These are phyloP conservation scores for Percina caprodes DNA, from an alignment of 2,113 vertebrate species.

Conservation along the genomic window DNA sequence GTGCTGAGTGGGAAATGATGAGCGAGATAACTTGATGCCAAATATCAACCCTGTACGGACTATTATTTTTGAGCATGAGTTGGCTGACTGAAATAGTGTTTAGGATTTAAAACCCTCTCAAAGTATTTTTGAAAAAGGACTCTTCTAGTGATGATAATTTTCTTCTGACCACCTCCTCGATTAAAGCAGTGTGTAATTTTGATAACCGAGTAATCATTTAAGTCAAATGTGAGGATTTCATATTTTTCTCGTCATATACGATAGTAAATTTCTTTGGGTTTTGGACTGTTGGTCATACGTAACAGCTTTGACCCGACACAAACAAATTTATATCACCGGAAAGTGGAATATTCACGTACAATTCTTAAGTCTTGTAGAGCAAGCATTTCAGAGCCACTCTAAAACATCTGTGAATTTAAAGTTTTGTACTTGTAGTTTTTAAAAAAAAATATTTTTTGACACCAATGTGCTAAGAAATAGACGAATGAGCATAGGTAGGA, in stretches of 20 bases:
- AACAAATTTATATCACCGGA: no score
- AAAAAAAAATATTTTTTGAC: neutral
- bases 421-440: no score
- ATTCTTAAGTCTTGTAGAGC: no score
- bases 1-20: slow-evolving; percentile 9
- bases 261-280: no score
- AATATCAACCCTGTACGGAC: neutral
- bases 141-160: slow-evolving; percentile 17
- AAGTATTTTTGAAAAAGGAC: neutral
- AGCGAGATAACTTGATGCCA: neutral
- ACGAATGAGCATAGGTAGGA: neutral
- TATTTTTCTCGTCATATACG: neutral
- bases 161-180: no score
- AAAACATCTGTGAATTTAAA: no score
- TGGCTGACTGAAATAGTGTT: neutral
- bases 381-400: no score
- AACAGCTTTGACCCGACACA: no score
- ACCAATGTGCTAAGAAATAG: neutral
- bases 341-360: no score
- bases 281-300: neutral
- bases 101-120: neutral
- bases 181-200: no score
- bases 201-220: no score
- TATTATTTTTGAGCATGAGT: neutral
- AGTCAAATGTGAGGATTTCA: neutral